phyloP scores from a whole-genome alignment of 1,140 invertebrate genomes.

The Zaprionus capensis region DNA sequence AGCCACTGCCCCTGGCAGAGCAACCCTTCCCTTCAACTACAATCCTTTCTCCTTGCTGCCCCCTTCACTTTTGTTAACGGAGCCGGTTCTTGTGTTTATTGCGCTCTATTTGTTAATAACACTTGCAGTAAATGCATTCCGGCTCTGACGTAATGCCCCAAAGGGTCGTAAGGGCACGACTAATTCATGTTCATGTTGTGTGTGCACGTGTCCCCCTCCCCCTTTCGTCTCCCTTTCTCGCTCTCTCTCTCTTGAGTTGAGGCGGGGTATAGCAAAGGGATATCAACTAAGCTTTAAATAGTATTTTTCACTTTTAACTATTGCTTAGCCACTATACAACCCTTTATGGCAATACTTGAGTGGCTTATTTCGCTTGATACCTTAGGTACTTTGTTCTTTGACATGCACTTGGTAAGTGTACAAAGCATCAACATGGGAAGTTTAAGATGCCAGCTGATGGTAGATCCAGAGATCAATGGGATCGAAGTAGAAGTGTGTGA shows the following conservation, averaged over 20 bases:
- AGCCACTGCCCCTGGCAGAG: not conserved
- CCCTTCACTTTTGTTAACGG: slow-evolving; percentile 3
- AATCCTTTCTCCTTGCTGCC: not conserved
- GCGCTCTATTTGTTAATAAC: slow-evolving; percentile 67
- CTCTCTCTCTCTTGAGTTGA: not conserved
- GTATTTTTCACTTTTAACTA: slow-evolving; percentile 1
- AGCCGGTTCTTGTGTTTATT: slow-evolving; percentile 50
- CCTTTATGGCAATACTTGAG: not conserved
- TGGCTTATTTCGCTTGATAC: not conserved
- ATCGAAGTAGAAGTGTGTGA: not conserved
- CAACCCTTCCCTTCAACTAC: not conserved
- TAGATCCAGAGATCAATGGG: not conserved
- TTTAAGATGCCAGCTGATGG: not conserved
- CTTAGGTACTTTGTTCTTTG: not conserved
- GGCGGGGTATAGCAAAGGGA: not conserved
- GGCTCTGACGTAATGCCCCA: slow-evolving; percentile 58
- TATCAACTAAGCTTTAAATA: not conserved
- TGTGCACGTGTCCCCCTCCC: not conserved
- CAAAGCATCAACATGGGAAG: not conserved
- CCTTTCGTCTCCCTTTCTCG: not conserved
- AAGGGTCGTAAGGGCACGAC: slow-evolving; percentile 2
- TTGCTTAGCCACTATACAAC: not conserved
- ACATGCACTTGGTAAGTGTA: not conserved
- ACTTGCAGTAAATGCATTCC: slow-evolving; percentile 68
- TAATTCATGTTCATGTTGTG: slow-evolving; percentile 11